Conservation (phyloP, 2,888 invertebrate species). For the Notocelia uddmanniana region DNA sequence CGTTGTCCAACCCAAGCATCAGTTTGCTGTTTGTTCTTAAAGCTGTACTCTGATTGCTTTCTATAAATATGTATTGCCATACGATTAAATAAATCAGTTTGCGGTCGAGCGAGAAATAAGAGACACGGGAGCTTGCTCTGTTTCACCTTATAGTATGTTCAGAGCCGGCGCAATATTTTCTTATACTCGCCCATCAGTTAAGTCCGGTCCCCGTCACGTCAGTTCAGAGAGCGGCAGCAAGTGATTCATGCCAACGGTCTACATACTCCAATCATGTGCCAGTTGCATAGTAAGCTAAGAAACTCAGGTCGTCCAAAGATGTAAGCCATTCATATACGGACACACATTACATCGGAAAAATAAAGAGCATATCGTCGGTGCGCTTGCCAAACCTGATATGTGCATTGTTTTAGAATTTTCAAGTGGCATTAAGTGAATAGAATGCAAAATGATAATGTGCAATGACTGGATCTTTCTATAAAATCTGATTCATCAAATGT, state of each 20-base stretch:
- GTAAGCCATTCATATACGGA: constrained; percentile 44
- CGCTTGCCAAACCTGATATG: constrained; percentile 30
- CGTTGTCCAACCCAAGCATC: not conserved
- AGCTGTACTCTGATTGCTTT: too few species aligned
- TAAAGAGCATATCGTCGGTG: constrained; percentile 27
- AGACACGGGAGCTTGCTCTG: not conserved
- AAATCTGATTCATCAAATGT: not conserved
- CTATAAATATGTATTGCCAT: too few species aligned
- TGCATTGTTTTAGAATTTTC: constrained; percentile 5
- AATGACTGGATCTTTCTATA: not conserved
- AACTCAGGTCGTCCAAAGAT: constrained; percentile 45
- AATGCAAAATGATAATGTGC: constrained; percentile 12
- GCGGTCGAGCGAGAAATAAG: not conserved
- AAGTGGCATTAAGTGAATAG: not conserved
- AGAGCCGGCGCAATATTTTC: constrained; percentile 7
- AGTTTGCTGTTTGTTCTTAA: not conserved
- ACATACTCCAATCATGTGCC: constrained; percentile 44
- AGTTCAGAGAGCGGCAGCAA: constrained; percentile 40
- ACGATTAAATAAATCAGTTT: too few species aligned
- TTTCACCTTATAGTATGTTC: not conserved
- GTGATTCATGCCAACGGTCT: constrained; percentile 44
- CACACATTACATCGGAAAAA: constrained; percentile 39
- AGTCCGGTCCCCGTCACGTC: constrained; percentile 27
- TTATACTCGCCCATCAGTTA: not conserved
- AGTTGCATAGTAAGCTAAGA: constrained; percentile 45